phyloP scores from a whole-genome alignment of 2,888 invertebrate species.

The Dugesia japonica region DNA sequence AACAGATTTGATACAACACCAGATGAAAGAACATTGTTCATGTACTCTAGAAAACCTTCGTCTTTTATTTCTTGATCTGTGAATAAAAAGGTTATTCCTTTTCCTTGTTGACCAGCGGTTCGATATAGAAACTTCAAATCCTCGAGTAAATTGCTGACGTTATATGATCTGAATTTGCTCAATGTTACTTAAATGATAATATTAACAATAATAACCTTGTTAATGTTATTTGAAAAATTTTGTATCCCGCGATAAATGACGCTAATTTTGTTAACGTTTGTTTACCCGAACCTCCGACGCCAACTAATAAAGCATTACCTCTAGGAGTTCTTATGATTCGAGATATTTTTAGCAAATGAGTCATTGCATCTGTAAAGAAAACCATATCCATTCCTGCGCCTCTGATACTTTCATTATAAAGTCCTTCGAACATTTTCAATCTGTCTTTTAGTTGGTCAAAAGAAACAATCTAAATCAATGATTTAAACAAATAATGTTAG shows the following conservation, averaged over 20 bases:
- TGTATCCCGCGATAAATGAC: constrained; percentile 87
- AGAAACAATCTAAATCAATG: constrained; percentile 21
- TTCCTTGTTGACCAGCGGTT: constrained; percentile 80
- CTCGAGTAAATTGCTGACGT: constrained; percentile 77
- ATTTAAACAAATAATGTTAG: neutral
- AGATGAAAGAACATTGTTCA: constrained; percentile 81
- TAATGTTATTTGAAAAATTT: constrained; percentile 80
- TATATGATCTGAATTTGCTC: constrained; percentile 66
- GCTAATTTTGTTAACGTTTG: constrained; percentile 81
- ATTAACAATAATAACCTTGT: constrained; percentile 54
- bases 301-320: constrained; percentile 84
- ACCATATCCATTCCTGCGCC: constrained; percentile 48
- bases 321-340: constrained; percentile 79
- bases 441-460: constrained; percentile 52
- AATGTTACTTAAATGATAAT: neutral
- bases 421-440: constrained; percentile 41
- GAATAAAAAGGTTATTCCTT: constrained; percentile 90
- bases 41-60: constrained; percentile 85
- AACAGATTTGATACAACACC: constrained; percentile 62
- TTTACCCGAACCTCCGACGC: constrained; percentile 89
- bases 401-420: constrained; percentile 46
- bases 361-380: constrained; percentile 64
- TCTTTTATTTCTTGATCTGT: constrained; percentile 91
- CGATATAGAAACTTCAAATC: constrained; percentile 77
- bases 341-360: constrained; percentile 79